Conservation (phyloP, 2,113 vertebrate species). For the Xerus inauris region DNA sequence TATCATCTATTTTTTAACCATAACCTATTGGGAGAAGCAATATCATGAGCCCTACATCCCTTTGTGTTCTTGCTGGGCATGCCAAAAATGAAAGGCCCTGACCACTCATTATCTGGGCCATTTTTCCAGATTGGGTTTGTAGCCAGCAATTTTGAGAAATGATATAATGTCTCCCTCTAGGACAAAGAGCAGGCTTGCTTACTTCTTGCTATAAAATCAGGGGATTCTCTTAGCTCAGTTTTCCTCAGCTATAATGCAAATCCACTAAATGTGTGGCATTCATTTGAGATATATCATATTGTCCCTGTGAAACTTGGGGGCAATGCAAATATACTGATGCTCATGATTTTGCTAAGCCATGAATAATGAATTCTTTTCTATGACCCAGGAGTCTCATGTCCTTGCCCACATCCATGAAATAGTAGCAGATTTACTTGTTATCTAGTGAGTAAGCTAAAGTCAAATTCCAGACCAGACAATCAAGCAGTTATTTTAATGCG, state of each 20-base stretch:
- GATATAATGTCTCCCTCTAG: not conserved
- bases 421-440: not conserved
- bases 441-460: not conserved
- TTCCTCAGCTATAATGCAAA: not conserved
- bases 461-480: not conserved
- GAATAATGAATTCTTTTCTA: not conserved
- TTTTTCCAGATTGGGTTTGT: not conserved
- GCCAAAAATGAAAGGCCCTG: not conserved
- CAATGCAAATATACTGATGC: not conserved
- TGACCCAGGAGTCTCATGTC: not conserved
- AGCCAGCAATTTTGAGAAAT: not conserved
- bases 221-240: not conserved
- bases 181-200: not conserved
- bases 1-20: not conserved
- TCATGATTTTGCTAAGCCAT: not conserved
- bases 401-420: not conserved
- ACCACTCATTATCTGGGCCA: not conserved
- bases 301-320: not conserved
- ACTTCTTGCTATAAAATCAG: not conserved
- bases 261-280: not conserved
- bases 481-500: not conserved
- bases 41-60: no score
- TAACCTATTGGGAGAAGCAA: not conserved
- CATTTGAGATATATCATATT: not conserved
- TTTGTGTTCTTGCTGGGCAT: not conserved